Percentiles rank a stretch among this genome's conserved stretches.
These are phyloP conservation scores for Ceramica pisi DNA, from an alignment of 2,888 invertebrate genomes.

Conservation along the genomic window DNA sequence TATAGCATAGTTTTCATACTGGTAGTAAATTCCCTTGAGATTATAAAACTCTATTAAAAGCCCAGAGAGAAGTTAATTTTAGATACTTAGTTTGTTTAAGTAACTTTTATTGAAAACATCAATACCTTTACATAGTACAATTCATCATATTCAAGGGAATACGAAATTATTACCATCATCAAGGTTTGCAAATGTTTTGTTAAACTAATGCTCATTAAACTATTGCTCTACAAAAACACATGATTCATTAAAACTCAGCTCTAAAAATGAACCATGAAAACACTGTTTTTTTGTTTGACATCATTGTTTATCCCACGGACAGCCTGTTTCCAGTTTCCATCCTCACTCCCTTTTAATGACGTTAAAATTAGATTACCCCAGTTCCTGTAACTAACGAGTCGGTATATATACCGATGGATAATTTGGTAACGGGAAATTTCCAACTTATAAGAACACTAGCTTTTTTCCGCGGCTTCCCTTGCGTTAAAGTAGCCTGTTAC, in stretches of 20 bases:
- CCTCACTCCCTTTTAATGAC: not conserved
- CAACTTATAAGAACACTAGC: too few relatives aligned
- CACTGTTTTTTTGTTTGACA: slow-evolving; percentile 15
- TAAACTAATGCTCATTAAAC: not conserved
- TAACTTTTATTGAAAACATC: not conserved
- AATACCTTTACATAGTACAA: not conserved
- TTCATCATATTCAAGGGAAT: not conserved
- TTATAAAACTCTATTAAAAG: not conserved
- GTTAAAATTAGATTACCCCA: slow-evolving; percentile 12
- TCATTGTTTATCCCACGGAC: slow-evolving; percentile 12
- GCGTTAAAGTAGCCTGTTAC: too few relatives aligned
- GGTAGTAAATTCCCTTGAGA: not conserved
- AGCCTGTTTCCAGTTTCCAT: not conserved
- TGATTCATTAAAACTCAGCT: not conserved
- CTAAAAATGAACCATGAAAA: not conserved
- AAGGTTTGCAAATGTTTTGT: slow-evolving; percentile 3
- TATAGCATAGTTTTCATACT: not conserved
- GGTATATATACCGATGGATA: too few relatives aligned
- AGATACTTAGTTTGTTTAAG: not conserved
- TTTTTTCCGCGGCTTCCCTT: too few relatives aligned
- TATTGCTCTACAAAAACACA: not conserved
- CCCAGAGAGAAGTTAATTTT: not conserved
- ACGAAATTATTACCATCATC: slow-evolving; percentile 4
- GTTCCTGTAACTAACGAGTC: not conserved
- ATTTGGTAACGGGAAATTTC: not conserved